Evolutionary conservation across 2,888 invertebrate genomes (phyloP).

Genomic region (Phoronis australis): DNA sequence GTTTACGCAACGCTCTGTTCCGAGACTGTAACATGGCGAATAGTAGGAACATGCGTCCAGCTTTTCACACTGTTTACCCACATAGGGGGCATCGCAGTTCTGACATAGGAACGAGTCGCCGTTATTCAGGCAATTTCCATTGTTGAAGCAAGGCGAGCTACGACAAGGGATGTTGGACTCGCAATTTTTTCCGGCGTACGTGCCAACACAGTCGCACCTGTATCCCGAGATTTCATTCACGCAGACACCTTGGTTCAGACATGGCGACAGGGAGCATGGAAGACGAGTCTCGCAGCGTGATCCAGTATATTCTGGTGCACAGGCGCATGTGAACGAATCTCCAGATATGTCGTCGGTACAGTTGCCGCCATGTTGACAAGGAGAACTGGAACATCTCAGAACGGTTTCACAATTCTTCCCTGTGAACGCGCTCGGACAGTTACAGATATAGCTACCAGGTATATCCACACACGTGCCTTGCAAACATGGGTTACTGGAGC

Average conservation of each 20-base stretch:
- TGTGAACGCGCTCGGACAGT: slow-evolving; percentile 13
- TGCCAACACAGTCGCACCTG: background rate
- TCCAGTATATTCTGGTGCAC: background rate
- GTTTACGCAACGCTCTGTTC: no score
- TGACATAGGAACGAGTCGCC: slow-evolving; percentile 5
- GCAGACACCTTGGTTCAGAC: background rate
- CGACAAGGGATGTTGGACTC: background rate
- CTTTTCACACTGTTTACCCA: no score
- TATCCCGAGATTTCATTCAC: background rate
- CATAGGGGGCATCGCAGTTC: slow-evolving; percentile 21
- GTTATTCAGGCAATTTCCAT: background rate
- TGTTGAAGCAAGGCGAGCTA: background rate
- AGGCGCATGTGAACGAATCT: background rate
- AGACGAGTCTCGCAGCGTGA: background rate
- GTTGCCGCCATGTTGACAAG: slow-evolving; percentile 12
- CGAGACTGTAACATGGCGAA: no score
- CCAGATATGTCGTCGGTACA: background rate
- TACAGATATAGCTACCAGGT: slow-evolving; percentile 12
- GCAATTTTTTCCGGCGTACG: background rate
- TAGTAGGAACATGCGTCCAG: no score
- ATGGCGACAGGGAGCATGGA: background rate
- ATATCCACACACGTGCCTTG: slow-evolving; percentile 22
- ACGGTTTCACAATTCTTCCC: slow-evolving; percentile 21
- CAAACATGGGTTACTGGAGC: slow-evolving; percentile 18
- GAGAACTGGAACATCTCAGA: slow-evolving; percentile 19